Evolutionary conservation across 2,113 vertebrate species (phyloP).

Genomic region (Manacus vitellinus): DNA sequence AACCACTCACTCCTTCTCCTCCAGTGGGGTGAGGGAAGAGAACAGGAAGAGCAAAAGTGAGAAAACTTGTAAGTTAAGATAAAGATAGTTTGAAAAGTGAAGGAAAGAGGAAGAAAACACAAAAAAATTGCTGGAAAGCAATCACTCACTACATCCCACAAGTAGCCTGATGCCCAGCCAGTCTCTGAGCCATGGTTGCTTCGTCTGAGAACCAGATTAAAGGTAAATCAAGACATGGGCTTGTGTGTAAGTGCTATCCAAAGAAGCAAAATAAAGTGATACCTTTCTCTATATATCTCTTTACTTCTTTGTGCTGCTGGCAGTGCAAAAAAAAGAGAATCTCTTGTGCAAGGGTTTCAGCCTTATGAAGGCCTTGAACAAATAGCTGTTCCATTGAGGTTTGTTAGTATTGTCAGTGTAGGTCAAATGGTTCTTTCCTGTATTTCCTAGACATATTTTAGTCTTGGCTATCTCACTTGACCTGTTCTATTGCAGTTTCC

Average conservation of each 20-base stretch:
- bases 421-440: not conserved
- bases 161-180: not conserved
- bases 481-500: not conserved
- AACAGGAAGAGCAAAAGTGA: not conserved
- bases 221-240: not conserved
- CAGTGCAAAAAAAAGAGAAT: not conserved
- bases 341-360: not conserved
- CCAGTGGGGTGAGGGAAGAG: not conserved
- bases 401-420: not conserved
- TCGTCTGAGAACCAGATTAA: not conserved
- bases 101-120: not conserved
- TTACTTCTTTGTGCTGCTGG: not conserved
- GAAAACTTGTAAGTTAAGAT: not conserved
- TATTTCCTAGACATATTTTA: not conserved
- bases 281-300: not conserved
- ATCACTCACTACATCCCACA: not conserved
- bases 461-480: not conserved
- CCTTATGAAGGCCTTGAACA: not conserved
- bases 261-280: not conserved
- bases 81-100: not conserved
- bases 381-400: not conserved
- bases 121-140: not conserved
- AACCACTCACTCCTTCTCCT: not conserved
- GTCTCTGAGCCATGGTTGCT: not conserved
- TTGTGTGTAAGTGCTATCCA: not conserved